phyloP scores from a whole-genome alignment of 2,113 vertebrate genomes.

The Tympanuchus pallidicinctus region DNA sequence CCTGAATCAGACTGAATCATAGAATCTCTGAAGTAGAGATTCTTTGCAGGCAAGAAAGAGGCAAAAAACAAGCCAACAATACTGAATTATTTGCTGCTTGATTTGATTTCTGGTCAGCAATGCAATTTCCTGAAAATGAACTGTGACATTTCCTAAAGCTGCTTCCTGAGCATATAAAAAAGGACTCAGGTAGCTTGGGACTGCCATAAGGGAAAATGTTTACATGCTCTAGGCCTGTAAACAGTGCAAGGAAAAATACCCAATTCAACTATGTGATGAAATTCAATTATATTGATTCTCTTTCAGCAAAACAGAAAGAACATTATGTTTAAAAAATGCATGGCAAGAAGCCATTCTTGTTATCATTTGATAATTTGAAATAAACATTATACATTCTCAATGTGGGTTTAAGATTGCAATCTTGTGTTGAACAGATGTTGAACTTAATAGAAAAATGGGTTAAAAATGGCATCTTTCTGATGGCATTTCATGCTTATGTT shows the following conservation, averaged over 20 bases:
- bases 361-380: neutral
- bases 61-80: constrained; percentile 13
- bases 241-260: neutral
- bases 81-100: neutral
- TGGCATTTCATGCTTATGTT: neutral
- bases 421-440: neutral
- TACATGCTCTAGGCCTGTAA: neutral
- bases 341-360: neutral
- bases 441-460: neutral
- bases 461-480: neutral
- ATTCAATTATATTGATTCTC: neutral
- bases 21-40: neutral
- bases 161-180: constrained; percentile 16
- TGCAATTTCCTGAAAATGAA: constrained; percentile 21
- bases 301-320: neutral
- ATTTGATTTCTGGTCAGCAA: constrained; percentile 49
- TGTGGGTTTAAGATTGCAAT: neutral
- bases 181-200: neutral
- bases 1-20: too few relatives aligned
- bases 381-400: neutral
- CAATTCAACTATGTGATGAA: neutral
- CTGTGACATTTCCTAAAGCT: constrained; percentile 43
- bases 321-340: neutral
- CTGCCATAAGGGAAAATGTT: neutral
- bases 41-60: neutral